Conservation (phyloP, 2,888 invertebrate genomes). For the Caenorhabditis sp. region DNA sequence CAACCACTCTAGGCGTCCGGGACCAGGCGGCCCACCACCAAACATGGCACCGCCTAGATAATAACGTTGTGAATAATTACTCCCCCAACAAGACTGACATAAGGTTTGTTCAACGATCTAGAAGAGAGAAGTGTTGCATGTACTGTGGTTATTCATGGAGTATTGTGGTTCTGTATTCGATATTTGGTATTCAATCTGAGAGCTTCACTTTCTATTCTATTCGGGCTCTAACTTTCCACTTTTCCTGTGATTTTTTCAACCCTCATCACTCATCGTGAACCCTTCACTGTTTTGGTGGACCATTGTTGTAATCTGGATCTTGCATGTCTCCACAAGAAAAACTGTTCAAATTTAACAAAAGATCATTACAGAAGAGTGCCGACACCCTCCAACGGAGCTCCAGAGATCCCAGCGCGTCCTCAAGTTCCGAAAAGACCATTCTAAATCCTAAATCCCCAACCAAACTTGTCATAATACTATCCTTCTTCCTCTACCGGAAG, state of each 20-base stretch:
- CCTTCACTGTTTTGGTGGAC: too few species aligned
- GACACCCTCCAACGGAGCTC: conserved; percentile 73
- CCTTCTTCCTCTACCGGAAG: neutral
- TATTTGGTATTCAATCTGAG: neutral
- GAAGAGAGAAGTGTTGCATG: too few species aligned
- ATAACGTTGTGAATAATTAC: conserved; percentile 50
- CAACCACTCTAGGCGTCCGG: conserved; percentile 70
- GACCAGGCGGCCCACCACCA: conserved; percentile 74
- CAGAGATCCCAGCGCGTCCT: conserved; percentile 74
- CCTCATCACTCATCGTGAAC: too few species aligned
- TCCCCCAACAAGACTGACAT: conserved; percentile 19
- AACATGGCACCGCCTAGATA: conserved; percentile 68
- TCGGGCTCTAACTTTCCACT: conserved; percentile 8
- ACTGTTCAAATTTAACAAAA: too few species aligned
- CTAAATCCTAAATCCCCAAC: too few species aligned
- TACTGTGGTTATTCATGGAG: conserved; percentile 24
- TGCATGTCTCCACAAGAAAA: too few species aligned
- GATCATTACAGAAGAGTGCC: conserved; percentile 71
- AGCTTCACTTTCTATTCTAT: neutral
- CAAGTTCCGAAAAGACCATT: conserved; percentile 66
- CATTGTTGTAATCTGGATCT: neutral
- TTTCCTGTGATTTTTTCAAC: conserved; percentile 35
- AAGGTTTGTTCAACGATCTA: conserved; percentile 50
- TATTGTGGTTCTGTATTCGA: conserved; percentile 31
- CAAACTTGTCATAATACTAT: conserved; percentile 29